Base-by-base conservation (phyloP, 2,797 vertebrate genomes). In the Limnodromus scolopaceus region DNA sequence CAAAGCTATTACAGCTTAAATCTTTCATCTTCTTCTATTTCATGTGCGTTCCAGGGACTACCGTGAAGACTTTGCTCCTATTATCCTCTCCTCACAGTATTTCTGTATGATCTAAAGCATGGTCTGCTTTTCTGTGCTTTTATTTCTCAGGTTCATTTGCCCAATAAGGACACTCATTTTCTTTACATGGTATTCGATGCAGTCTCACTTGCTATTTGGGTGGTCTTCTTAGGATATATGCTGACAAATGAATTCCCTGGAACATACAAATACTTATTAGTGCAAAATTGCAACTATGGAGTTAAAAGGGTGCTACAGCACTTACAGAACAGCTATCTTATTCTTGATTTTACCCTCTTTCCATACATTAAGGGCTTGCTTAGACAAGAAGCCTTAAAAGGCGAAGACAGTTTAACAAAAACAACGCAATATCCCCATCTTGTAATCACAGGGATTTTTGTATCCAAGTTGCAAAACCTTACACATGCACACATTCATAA, bases 11-110 rank as follows among this genome's bases (percentile, higher is more conserved):
- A 76, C 3, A 82, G 49, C 77, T 93, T 55, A 13, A 57, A 65
- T 64, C 84, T 89, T 93, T 96, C 64, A 87, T 92, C 93, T 83
- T 23, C 11, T 32, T 77, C 49, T 55, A 64, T 87, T 93, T 89
- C 58, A 65, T 54, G 58, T 80, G 69, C 1, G 0, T 94, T 81
- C 82, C 13, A 90, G 70, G 70, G 77, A 79, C 63, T 88, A 70
- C 66, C 81, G 48, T 27, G 60, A 95, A 89, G 86, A 84, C 58
- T 89, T 75, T 39, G 54, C 66, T 92, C 23, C 80, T 58, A 41
- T 87, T 84, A 49, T 60, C 34, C 48, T 69, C 78, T 74, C 63
- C 77, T 86, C 76, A 25, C 77, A 60, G 24, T n/a, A 63, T 54
- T 83, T 60, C 41, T 66, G 5, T 54, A 19, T 23, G 13, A 80